Conservation (phyloP, 2,113 vertebrate genomes). For the Cheirogaleus medius region DNA sequence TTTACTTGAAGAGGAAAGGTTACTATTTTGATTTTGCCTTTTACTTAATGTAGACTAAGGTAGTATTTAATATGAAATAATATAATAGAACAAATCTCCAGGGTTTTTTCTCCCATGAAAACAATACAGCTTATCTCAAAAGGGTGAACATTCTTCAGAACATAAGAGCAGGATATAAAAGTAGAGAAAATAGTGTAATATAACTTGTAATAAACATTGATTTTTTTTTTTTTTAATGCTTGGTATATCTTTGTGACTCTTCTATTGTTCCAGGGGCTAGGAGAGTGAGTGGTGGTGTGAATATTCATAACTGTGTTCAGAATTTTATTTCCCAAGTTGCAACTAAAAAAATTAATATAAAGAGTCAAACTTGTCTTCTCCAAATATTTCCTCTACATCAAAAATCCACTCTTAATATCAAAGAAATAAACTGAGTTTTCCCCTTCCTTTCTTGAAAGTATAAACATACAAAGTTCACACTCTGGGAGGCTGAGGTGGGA, state of each 20-base stretch:
- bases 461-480: neutral
- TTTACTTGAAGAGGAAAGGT: neutral
- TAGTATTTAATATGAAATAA: neutral
- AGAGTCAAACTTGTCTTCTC: neutral
- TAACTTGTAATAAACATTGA: conserved; percentile 2
- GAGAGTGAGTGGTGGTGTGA: neutral
- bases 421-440: neutral
- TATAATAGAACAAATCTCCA: neutral
- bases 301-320: neutral
- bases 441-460: neutral
- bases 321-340: conserved; percentile 27
- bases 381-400: neutral
- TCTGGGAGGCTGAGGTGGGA: no score
- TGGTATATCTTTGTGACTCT: neutral
- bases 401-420: neutral
- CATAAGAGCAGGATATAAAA: neutral
- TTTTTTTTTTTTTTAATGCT: neutral
- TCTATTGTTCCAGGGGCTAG: neutral
- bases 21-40: neutral
- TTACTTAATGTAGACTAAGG: neutral
- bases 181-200: neutral
- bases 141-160: neutral
- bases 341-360: neutral
- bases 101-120: neutral
- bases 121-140: conserved; percentile 1